These are phyloP conservation scores for Magallana nippona DNA, from an alignment of 2,888 invertebrate genomes.

Conservation along the genomic window DNA sequence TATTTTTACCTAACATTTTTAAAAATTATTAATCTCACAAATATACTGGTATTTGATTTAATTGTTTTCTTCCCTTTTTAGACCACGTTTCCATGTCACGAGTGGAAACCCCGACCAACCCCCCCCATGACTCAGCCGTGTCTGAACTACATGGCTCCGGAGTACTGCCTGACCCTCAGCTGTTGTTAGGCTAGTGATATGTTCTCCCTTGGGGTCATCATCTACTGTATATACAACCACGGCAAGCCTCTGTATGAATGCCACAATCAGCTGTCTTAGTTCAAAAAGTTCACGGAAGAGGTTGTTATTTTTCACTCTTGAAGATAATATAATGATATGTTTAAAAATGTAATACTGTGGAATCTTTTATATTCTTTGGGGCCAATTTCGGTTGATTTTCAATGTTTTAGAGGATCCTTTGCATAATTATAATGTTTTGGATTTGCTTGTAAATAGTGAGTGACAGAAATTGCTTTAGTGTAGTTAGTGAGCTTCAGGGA, in stretches of 20 bases:
- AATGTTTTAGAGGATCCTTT: no score
- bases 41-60: neutral
- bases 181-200: conserved; percentile 93
- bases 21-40: conserved; percentile 27
- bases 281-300: conserved; percentile 86
- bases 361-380: no score
- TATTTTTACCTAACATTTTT: neutral
- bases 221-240: conserved; percentile 86
- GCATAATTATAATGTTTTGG: no score
- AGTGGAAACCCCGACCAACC: conserved; percentile 88
- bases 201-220: conserved; percentile 93
- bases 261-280: conserved; percentile 82
- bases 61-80: conserved; percentile 73
- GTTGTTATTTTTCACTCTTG: conserved; percentile 72
- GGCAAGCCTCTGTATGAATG: conserved; percentile 82
- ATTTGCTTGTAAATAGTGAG: no score
- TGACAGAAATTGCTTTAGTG: no score
- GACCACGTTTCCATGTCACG: conserved; percentile 88
- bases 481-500: no score
- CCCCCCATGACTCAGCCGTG: conserved; percentile 88
- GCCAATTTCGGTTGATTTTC: no score
- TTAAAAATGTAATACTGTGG: no score
- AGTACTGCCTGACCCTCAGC: conserved; percentile 87
- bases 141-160: conserved; percentile 94
- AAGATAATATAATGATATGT: no score